Evolutionary conservation across 2,888 invertebrate genomes (phyloP), one percentile per base, ranked within the genome.

Genomic region (Anagyrus pseudococci): DNA sequence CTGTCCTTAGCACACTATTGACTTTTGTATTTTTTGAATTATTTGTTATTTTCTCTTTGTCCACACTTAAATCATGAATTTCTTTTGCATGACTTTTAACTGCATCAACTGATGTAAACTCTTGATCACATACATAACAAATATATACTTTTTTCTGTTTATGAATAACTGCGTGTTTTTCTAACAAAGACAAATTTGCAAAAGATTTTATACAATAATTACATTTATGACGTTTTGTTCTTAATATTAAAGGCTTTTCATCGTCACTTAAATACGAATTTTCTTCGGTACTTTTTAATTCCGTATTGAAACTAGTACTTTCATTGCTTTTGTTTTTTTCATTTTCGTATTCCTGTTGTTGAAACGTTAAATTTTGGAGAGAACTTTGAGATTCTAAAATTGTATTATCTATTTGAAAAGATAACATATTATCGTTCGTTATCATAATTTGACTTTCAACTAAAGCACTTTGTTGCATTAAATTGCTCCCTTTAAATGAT

Each of bases 81-180:
- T 17, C 7, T 4, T 47, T 19, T 20, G 19, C 55, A 55, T 79
- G 78, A 62, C 52, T 70, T 62, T 77, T 73, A 25, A 78, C 63
- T 57, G 75, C 74, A 3, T 68, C 64, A 10, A 73, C 65, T 22
- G 66, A 72, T 4, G 68, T 58, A 62, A 75, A 78, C 67, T 76
- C 73, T 50, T 75, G 71, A 44, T 77, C 72, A 46, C 79, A 78
- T 59, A 77, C 62, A 49, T 75, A 71, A 68, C 78, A 79, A 25
- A 73, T 72, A 33, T 77, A 77, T 13, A 74, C 67, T 48, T 71
- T 49, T 49, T 40, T 22, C 26, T 57, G 63, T 58, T 58, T 72
- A 62, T 76, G 78, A 52, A 73, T 57, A 4, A 67, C 68, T 25
- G 68, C 62, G 62, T 78, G 78, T 58, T 74, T 71, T 15, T 75